Base-by-base conservation (phyloP, 2,113 vertebrate species). In the Chamaea fasciata region DNA sequence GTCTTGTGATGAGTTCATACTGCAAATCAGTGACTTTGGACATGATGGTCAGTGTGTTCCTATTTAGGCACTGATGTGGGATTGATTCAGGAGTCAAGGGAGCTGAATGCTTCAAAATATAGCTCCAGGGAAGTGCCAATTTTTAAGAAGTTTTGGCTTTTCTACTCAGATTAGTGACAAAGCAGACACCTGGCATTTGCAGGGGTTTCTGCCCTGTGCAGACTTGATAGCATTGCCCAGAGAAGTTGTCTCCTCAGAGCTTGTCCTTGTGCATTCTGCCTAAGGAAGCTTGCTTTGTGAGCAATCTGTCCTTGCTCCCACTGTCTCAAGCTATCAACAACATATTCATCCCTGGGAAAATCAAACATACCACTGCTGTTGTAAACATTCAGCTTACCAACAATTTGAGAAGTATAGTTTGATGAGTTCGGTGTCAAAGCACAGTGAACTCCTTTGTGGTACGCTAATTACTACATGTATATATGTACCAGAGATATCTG, bases 101-200 rank as follows among this genome's bases (percentile, higher is more conserved):
- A 91, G 59, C 33, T 0, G 6, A 90, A 87, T 42, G 16, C 42
- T 89, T 92, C 70, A 73, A 91, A 94, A 88, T 37, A 59, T 6
- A 91, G 50, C 87, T 71, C 53, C 49, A 88, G 63, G 57, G 67
- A 85, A 90, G 49, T 2, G 1, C 11, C 2, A 76, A 73, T 85
- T 94, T 87, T 95, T 41, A 95, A 27, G 13, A 76, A 92, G 71
- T 81, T 33, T 69, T 83, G 70, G 30, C 11, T 94, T 89, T 90
- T 90, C 91, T 83, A 49, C 42, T 85, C 67, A 90, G 63, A 70
- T 59, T 55, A 70, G 24, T 13, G 50, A 69, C 27, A 82, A 85
- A 83, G 47, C 27, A 87, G 63, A 74, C 47, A 81, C 47, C 59
- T 73, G 67, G n/a, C 20, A 42, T 24, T n/a, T 56, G 44, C 41